These are phyloP conservation scores for Synergus laeviventris DNA, from an alignment of 2,888 invertebrate genomes.

Conservation along the genomic window DNA sequence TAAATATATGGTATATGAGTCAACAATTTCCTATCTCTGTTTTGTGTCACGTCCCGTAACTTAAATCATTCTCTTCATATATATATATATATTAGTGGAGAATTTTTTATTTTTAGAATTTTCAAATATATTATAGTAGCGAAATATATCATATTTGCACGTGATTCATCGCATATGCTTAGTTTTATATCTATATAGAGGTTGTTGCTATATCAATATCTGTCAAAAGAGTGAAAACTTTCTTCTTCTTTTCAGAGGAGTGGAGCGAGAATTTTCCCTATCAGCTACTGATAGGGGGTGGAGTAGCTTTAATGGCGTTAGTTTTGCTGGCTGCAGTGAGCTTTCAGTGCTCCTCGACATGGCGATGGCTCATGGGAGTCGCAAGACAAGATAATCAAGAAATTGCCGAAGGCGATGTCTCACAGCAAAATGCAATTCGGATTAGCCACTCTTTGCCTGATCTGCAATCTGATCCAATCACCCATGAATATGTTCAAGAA, in stretches of 20 bases:
- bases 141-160: too few species aligned
- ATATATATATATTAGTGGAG: too few species aligned
- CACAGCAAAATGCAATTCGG: conserved; percentile 83
- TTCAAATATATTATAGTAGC: too few species aligned
- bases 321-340: conserved; percentile 84
- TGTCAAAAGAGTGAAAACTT: background rate
- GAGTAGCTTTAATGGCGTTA: conserved; percentile 82
- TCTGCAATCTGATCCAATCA: conserved; percentile 83
- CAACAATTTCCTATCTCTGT: too few species aligned
- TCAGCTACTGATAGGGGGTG: conserved; percentile 79
- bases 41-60: too few species aligned
- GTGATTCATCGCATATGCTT: too few species aligned
- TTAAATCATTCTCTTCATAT: too few species aligned
- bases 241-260: conserved; percentile 64
- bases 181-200: background rate
- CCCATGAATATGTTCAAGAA: conserved; percentile 84
- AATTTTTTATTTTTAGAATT: too few species aligned
- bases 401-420: conserved; percentile 78
- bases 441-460: conserved; percentile 88
- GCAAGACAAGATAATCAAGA: conserved; percentile 68
- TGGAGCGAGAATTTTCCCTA: conserved; percentile 75
- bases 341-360: conserved; percentile 85
- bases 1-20: too few species aligned
- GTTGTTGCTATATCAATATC: too few species aligned
- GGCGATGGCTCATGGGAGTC: conserved; percentile 82